Evolutionary conservation across 2,113 vertebrate genomes (phyloP), one percentile per base, ranked within the genome.

Genomic region (Natator depressus): DNA sequence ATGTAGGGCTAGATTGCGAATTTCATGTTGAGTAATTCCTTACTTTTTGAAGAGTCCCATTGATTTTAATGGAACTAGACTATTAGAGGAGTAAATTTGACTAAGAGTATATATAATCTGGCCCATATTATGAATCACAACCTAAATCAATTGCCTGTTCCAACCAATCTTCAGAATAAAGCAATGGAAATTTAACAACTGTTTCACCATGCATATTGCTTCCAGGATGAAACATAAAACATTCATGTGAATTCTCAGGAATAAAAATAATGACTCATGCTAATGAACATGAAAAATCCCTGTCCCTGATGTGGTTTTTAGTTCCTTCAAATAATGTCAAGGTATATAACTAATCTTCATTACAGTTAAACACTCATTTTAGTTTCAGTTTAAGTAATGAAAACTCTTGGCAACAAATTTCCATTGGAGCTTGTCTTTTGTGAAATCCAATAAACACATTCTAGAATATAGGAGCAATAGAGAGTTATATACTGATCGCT

Each of bases 281-380:
- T 53, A 65, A 85, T 85, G 93, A 82, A 88, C 38, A 82, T 91
- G 38, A 93, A 93, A 91, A 93, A 83, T 20, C 86, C 11, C 29
- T 86, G 7, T 49, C 86, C 27, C 31, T 88, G 24, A 83, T 89
- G 42, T 49, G 27, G 9, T 50, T 59, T 96, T 96, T 65, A 90
- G 8, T 2, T 84, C 75, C 53, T 80, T 80, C 20, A 93, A 78
- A 72, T 88, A 89, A 87, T 50, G 10, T 25, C 65, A 83, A 25
- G 14, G n/a, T 89, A 88, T 88, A 72, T 87, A 88, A 78, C 14
- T 85, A 92, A 59, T 89, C 95, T 91, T 91, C 75, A 87, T 72
- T 57, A 47, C 24, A 90, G 55, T 86, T 95, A 89, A 89, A 83
- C 57, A 84, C 20, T 42, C 9, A n/a, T 65, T 24, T 42, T 87